phyloP scores from a whole-genome alignment of 2,113 vertebrate species.

The Sminthopsis crassicaudata region DNA sequence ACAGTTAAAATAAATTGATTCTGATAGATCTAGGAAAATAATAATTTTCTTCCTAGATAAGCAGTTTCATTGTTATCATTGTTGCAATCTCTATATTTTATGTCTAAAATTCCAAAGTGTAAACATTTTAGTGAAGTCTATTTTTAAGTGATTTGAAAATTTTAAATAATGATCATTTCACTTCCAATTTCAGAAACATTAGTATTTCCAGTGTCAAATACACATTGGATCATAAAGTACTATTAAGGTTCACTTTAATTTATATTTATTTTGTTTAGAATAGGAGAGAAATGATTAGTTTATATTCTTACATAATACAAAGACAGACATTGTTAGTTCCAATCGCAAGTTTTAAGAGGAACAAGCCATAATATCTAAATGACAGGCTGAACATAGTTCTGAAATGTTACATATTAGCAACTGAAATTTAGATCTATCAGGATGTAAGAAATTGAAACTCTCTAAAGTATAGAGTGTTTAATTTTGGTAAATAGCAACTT shows the following conservation, averaged over 20 bases:
- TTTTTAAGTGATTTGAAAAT: background rate
- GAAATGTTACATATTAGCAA: constrained; percentile 66
- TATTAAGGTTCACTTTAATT: constrained; percentile 75
- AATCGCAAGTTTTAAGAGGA: constrained; percentile 69
- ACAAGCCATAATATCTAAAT: constrained; percentile 55
- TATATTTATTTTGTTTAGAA: constrained; percentile 53
- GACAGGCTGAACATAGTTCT: constrained; percentile 73
- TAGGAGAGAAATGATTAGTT: constrained; percentile 75
- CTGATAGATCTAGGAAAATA: background rate
- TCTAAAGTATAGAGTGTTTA: constrained; percentile 61
- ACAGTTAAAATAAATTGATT: background rate
- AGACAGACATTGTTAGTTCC: constrained; percentile 74
- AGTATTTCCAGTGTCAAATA: constrained; percentile 75
- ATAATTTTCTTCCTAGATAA: background rate
- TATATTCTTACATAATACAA: constrained; percentile 45
- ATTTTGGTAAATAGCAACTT: constrained; percentile 23
- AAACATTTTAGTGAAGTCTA: background rate
- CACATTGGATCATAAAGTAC: constrained; percentile 68
- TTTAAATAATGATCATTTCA: background rate
- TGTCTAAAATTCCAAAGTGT: constrained; percentile 9
- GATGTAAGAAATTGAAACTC: constrained; percentile 60
- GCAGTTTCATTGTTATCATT: background rate
- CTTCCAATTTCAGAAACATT: constrained; percentile 60
- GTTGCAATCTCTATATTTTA: background rate
- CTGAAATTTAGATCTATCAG: constrained; percentile 76